Conservation (phyloP, 2,113 vertebrate genomes). For the Pogonocichla stellata region DNA sequence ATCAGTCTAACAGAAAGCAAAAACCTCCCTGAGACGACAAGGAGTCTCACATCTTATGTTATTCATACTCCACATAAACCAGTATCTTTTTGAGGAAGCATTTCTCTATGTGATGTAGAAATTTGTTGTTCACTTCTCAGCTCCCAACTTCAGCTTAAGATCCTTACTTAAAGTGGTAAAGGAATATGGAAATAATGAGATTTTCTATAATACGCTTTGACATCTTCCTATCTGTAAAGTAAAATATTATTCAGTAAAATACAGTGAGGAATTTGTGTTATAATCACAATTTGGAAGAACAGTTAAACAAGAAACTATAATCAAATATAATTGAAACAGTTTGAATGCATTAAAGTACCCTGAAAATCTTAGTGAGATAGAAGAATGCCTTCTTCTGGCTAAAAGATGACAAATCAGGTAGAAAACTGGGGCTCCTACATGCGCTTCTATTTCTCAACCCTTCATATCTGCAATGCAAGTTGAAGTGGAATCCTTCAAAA, state of each 20-base stretch:
- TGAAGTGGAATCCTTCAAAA: not conserved
- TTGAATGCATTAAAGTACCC: not conserved
- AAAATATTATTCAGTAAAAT: not conserved
- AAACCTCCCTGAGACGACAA: not conserved
- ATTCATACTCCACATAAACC: not conserved
- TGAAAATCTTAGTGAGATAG: not conserved
- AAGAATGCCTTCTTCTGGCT: not conserved
- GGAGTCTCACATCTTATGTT: not conserved
- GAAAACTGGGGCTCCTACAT: not conserved
- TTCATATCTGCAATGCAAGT: not conserved
- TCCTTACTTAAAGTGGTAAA: not conserved
- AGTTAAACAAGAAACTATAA: not conserved
- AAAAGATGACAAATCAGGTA: not conserved
- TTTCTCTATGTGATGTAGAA: not conserved
- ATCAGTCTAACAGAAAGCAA: not conserved
- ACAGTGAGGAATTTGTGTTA: not conserved
- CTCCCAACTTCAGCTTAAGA: not conserved
- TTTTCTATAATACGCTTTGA: not conserved
- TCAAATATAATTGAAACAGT: not conserved
- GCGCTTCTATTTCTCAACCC: not conserved
- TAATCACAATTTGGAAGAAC: not conserved
- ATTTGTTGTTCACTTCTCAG: not conserved
- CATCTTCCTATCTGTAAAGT: not conserved
- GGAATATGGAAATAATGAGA: not conserved
- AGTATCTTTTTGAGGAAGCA: not conserved